These are phyloP conservation scores for Scatophagus argus DNA, from an alignment of 2,113 vertebrate genomes.

Conservation along the genomic window DNA sequence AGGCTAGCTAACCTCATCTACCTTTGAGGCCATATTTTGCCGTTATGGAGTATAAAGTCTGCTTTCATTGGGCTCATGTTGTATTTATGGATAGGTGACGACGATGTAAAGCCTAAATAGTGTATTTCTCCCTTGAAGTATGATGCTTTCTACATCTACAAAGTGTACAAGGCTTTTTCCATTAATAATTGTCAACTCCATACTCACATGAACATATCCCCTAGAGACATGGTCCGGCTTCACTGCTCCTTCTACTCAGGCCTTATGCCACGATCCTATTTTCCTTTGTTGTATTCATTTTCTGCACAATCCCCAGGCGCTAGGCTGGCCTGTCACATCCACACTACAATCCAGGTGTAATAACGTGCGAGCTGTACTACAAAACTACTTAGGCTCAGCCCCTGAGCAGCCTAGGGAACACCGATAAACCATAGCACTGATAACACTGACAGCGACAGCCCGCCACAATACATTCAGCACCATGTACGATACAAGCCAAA, in stretches of 20 bases:
- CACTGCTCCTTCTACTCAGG: neutral
- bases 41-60: too few relatives aligned
- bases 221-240: constrained; percentile 11
- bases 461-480: constrained; percentile 25
- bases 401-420: constrained; percentile 41
- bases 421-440: constrained; percentile 24
- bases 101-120: neutral
- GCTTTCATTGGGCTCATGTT: too few relatives aligned
- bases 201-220: neutral
- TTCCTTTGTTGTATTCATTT: constrained; percentile 19
- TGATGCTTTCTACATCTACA: neutral
- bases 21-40: too few relatives aligned
- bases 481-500: neutral
- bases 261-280: neutral
- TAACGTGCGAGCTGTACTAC: constrained; percentile 27
- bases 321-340: constrained; percentile 41
- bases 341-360: constrained; percentile 42
- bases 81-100: too few relatives aligned
- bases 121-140: neutral
- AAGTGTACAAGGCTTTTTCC: neutral
- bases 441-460: constrained; percentile 36
- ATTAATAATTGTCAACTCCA: neutral
- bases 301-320: constrained; percentile 27
- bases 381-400: constrained; percentile 44
- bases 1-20: too few relatives aligned